Conservation (phyloP, 2,797 vertebrate species). For the Danio kyathit region DNA sequence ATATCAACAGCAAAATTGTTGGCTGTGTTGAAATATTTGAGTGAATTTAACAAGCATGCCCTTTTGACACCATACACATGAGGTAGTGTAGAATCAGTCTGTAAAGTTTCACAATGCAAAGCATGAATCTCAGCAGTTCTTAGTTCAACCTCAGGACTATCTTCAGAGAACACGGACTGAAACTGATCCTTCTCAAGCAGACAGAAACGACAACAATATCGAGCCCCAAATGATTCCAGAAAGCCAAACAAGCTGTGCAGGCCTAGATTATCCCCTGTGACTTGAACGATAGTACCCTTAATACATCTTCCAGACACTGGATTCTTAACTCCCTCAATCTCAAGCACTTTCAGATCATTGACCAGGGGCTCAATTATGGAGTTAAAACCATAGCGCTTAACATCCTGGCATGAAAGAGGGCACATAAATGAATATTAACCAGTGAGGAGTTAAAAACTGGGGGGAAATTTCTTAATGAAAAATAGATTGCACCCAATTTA, state of each 20-base stretch:
- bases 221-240: constrained; percentile 59
- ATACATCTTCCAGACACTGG: neutral
- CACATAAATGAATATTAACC: constrained; percentile 11
- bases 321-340: constrained; percentile 53
- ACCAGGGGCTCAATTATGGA: constrained; percentile 24
- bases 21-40: neutral
- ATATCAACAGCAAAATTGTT: constrained; percentile 17
- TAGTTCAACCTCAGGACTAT: constrained; percentile 31
- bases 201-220: constrained; percentile 57
- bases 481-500: neutral
- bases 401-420: constrained; percentile 10
- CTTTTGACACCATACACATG: neutral
- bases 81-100: constrained; percentile 44
- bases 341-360: constrained; percentile 37
- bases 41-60: constrained; percentile 1
- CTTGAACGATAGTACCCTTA: constrained; percentile 55
- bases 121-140: constrained; percentile 30
- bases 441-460: neutral
- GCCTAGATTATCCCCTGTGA: constrained; percentile 55
- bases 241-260: constrained; percentile 51
- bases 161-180: constrained; percentile 54
- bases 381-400: constrained; percentile 1
- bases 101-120: constrained; percentile 54
- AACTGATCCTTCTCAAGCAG: constrained; percentile 47
- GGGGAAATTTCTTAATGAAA: neutral